A percentile compares a stretch with the other conserved stretches of the same genome.
Evolutionary conservation across 2,888 invertebrate species (phyloP).

Genomic region (Sussaba pulchella): DNA sequence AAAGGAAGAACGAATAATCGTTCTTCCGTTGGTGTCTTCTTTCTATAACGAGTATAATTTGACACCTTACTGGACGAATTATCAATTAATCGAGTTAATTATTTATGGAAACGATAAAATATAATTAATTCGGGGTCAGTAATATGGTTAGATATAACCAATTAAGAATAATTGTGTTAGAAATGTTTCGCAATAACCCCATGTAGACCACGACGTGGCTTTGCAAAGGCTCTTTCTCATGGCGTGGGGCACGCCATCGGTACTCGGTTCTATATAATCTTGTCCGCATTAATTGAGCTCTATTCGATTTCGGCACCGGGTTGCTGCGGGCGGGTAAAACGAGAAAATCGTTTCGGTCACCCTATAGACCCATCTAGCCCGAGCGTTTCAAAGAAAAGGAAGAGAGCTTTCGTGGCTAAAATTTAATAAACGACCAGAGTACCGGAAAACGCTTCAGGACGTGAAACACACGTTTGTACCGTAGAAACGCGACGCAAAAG

Average conservation of each 20-base stretch:
- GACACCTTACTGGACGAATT: too few relatives aligned
- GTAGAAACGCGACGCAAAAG: constrained; percentile 52
- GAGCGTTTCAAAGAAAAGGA: constrained; percentile 11
- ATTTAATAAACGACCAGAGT: constrained; percentile 52
- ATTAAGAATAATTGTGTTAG: too few relatives aligned
- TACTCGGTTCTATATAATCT: not conserved
- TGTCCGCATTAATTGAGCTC: not conserved
- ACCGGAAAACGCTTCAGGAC: constrained; percentile 43
- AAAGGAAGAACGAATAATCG: too few relatives aligned
- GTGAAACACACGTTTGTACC: constrained; percentile 43
- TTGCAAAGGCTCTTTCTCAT: not conserved
- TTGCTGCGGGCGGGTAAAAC: constrained; percentile 1
- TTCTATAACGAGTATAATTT: too few relatives aligned
- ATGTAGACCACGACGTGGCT: not conserved
- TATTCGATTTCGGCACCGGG: not conserved
- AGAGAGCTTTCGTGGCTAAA: constrained; percentile 39
- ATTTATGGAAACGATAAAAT: too few relatives aligned
- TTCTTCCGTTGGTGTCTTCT: too few relatives aligned
- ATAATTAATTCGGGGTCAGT: too few relatives aligned
- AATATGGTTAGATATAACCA: too few relatives aligned
- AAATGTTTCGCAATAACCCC: not conserved
- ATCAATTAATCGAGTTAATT: too few relatives aligned
- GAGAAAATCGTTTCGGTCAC: constrained; percentile 12
- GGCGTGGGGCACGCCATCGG: not conserved
- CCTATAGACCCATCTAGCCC: not conserved